Conservation (phyloP, 2,888 invertebrate genomes). For the Cynaeus angustus region DNA sequence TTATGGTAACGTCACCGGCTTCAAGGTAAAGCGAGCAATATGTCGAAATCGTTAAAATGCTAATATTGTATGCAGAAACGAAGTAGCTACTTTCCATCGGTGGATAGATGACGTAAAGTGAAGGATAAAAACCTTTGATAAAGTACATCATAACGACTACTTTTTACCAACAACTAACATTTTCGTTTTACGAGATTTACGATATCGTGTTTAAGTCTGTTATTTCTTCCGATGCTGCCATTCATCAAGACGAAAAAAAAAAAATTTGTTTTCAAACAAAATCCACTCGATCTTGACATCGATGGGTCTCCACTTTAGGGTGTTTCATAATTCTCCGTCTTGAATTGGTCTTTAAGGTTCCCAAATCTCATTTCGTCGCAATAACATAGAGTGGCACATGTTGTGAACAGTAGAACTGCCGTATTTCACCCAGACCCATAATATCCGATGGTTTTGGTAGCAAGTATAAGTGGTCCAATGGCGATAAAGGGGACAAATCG, state of each 20-base stretch:
- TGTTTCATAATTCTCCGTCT: slow-evolving; percentile 53
- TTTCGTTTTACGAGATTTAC: not conserved
- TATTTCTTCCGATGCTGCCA: slow-evolving; percentile 16
- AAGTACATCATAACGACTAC: too few relatives aligned
- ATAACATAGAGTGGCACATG: slow-evolving; percentile 63
- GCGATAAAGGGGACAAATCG: slow-evolving; percentile 59
- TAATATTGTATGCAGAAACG: slow-evolving; percentile 34
- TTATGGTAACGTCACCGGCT: slow-evolving; percentile 38
- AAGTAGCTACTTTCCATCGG: slow-evolving; percentile 7
- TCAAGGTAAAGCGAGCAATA: slow-evolving; percentile 29
- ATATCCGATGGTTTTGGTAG: slow-evolving; percentile 60
- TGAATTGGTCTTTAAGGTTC: slow-evolving; percentile 59
- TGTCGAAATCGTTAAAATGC: slow-evolving; percentile 42
- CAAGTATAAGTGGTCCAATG: slow-evolving; percentile 59
- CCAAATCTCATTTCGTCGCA: slow-evolving; percentile 62
- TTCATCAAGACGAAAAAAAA: slow-evolving; percentile 8
- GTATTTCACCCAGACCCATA: slow-evolving; percentile 60
- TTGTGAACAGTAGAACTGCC: slow-evolving; percentile 60
- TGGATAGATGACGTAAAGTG: slow-evolving; percentile 8
- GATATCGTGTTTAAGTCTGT: slow-evolving; percentile 5
- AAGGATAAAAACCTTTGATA: slow-evolving; percentile 1
- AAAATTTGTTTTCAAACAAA: slow-evolving; percentile 20
- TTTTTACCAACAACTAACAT: slow-evolving; percentile 5
- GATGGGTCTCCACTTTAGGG: not conserved
- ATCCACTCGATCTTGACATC: not conserved